Conservation (phyloP, 2,113 vertebrate species). For the Willisornis vidua region DNA sequence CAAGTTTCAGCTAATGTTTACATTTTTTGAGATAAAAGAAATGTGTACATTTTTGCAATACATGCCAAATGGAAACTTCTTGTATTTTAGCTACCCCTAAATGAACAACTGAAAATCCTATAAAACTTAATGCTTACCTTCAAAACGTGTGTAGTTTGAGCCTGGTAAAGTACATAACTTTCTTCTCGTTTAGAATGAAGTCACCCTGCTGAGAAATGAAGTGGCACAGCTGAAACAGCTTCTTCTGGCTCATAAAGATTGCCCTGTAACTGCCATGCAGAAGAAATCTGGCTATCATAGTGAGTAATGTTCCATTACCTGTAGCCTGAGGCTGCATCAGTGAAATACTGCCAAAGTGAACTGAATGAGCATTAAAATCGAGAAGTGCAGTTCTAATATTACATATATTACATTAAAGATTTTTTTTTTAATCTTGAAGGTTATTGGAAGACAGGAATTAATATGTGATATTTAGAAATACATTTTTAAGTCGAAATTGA, state of each 20-base stretch:
- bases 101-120: slow-evolving; percentile 59
- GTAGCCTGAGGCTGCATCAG: slow-evolving; percentile 78
- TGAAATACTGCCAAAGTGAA: slow-evolving; percentile 81
- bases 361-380: slow-evolving; percentile 71
- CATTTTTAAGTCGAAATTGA: background rate
- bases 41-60: background rate
- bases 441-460: slow-evolving; percentile 33
- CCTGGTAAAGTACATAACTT: slow-evolving; percentile 75
- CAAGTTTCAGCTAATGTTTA: background rate
- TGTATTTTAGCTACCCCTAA: slow-evolving; percentile 53
- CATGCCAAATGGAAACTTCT: background rate
- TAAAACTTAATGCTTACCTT: slow-evolving; percentile 60
- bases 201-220: slow-evolving; percentile 99
- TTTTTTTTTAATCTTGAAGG: background rate
- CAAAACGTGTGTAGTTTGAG: slow-evolving; percentile 58
- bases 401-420: slow-evolving; percentile 61
- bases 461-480: background rate
- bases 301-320: slow-evolving; percentile 96
- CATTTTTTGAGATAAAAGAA: slow-evolving; percentile 10
- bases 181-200: slow-evolving; percentile 90
- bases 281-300: slow-evolving; percentile 99
- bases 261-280: slow-evolving; percentile 99
- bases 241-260: slow-evolving; percentile 99
- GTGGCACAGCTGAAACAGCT: slow-evolving; percentile 99
- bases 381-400: slow-evolving; percentile 56